A percentile compares a stretch with the other conserved stretches of the same genome.
These are phyloP conservation scores for Trachelus stipa DNA, from an alignment of 2,888 invertebrate species.

Conservation along the genomic window DNA sequence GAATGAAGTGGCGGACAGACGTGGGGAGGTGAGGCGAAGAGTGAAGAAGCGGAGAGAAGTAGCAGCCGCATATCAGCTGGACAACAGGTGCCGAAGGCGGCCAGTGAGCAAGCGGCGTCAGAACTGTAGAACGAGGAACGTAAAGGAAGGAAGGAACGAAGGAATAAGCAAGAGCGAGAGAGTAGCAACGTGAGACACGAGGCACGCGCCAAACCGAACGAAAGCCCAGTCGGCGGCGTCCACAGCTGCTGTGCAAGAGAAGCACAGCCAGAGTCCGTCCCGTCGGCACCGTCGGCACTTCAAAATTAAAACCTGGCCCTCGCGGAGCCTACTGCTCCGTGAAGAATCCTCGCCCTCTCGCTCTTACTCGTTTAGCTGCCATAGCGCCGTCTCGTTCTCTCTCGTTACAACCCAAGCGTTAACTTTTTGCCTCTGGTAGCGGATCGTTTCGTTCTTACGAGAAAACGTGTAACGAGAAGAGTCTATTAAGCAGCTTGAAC, in stretches of 20 bases:
- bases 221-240: constrained; percentile 43
- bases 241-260: constrained; percentile 50
- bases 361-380: not conserved
- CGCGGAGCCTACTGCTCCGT: not conserved
- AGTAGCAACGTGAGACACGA: constrained; percentile 25
- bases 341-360: not conserved
- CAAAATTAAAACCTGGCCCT: constrained; percentile 46
- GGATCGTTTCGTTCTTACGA: not conserved
- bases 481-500: not conserved
- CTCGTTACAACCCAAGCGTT: not conserved
- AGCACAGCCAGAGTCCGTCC: constrained; percentile 19
- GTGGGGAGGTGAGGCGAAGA: constrained; percentile 20
- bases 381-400: not conserved
- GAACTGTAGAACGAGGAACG: constrained; percentile 14
- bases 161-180: constrained; percentile 15
- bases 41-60: constrained; percentile 28
- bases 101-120: constrained; percentile 27
- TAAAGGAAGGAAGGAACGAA: not conserved
- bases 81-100: constrained; percentile 61
- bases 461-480: not conserved
- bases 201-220: constrained; percentile 63
- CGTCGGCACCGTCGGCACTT: constrained; percentile 43
- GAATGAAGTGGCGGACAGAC: not conserved
- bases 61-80: constrained; percentile 62
- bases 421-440: not conserved